Evolutionary conservation across 2,797 vertebrate genomes (phyloP), one percentile per base, ranked within the genome.

Genomic region (Rhodeus uyekii): DNA sequence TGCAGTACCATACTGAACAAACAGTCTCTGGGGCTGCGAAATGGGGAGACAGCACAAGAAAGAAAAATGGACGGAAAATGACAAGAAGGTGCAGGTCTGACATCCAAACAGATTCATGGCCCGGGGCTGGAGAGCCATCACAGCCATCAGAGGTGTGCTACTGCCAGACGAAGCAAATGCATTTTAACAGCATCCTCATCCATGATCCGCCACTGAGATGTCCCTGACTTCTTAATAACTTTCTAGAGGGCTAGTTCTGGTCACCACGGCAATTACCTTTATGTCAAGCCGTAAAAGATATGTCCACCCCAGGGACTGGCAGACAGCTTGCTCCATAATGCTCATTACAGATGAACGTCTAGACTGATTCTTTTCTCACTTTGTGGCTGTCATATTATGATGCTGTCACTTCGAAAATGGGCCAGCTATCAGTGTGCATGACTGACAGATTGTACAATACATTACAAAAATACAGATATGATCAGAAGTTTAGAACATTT

Each of bases 221-320:
- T 91, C 91, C 89, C 90, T 69, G 86, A 90, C 91, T 93, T 90
- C 92, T 93, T 94, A 94, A 95, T 95, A 95, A 93, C 92, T 91
- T 94, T 94, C 93, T 89, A 91, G 92, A 92, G 93, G 93, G 93
- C 84, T 91, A 90, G 88, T 92, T 91, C 89, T 94, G 92, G 93
- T 93, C 93, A 91, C 92, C 83, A 86, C 90, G 89, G 93, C 92
- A 94, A 95, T 95, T 95, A 95, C 94, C 92, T 95, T 92, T 93
- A 93, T 92, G 94, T 94, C 94, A 94, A 90, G 89, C 90, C 88
- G 87, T 92, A 93, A 93, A 94, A 94, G 93, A 95, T 92, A 93
- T 90, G 91, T 93, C 93, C 90, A 88, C 93, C 92, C 91, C 88
- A 83, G 92, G 92, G 93, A 94, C 89, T 88, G 84, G 86, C 90